Evolutionary conservation across 2,113 vertebrate species (phyloP).

Genomic region (Ptilorrhoa leucosticta): DNA sequence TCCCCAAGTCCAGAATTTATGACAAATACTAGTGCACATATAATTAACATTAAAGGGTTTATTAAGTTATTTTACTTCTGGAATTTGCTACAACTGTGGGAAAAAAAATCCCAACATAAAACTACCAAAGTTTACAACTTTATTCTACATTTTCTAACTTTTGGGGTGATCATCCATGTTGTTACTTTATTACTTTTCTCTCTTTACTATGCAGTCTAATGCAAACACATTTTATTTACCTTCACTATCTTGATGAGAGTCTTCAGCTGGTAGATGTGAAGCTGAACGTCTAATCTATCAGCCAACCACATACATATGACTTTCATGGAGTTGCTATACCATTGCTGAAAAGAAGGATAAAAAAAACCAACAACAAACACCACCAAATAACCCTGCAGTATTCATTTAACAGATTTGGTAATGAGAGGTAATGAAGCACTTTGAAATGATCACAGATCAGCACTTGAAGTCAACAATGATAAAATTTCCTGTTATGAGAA

Average conservation of each 20-base stretch:
- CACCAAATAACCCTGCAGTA: slow-evolving; percentile 50
- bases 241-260: slow-evolving; percentile 98
- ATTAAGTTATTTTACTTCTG: neutral
- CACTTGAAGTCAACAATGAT: slow-evolving; percentile 78
- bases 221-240: slow-evolving; percentile 74
- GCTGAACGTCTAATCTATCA: slow-evolving; percentile 93
- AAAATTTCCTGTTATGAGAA: slow-evolving; percentile 78
- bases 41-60: neutral
- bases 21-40: neutral
- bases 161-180: neutral
- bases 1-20: neutral
- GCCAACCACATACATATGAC: slow-evolving; percentile 90
- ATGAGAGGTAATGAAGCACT: slow-evolving; percentile 78
- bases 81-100: neutral
- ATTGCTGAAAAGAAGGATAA: slow-evolving; percentile 81
- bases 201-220: neutral
- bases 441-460: slow-evolving; percentile 74
- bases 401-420: slow-evolving; percentile 76
- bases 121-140: neutral
- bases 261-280: slow-evolving; percentile 95
- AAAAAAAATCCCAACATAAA: neutral
- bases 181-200: neutral
- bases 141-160: neutral
- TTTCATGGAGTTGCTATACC: slow-evolving; percentile 91
- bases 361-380: neutral